Conservation (phyloP, 2,113 vertebrate species). For the Rhinolophus ferrumequinum region DNA sequence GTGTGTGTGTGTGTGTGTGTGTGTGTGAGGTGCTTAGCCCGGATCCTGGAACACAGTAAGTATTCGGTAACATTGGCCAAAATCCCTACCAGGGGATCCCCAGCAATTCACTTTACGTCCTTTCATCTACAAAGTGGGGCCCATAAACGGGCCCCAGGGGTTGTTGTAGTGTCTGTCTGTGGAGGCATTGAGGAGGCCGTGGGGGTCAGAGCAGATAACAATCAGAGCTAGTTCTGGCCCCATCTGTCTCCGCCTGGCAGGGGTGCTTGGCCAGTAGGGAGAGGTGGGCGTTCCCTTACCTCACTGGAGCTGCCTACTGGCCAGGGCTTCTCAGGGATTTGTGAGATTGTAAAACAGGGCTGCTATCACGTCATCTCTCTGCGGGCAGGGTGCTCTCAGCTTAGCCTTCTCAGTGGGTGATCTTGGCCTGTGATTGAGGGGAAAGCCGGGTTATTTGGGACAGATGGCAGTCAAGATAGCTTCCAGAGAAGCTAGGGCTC, state of each 20-base stretch:
- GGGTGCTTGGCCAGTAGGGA: not conserved
- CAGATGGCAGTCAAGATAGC: not conserved
- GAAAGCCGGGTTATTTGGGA: not conserved
- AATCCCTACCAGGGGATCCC: fast-evolving
- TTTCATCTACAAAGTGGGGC: not conserved
- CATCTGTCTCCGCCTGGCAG: not conserved
- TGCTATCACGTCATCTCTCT: constrained; percentile 49
- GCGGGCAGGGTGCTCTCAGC: not conserved
- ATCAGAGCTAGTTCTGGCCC: not conserved
- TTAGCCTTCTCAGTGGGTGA: not conserved
- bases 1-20: not conserved
- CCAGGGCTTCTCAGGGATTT: constrained; percentile 56
- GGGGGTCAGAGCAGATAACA: not conserved
- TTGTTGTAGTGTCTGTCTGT: fast-evolving
- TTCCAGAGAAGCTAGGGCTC: not conserved
- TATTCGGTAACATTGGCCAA: fast-evolving
- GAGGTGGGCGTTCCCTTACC: constrained; percentile 53
- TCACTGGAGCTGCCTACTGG: not conserved
- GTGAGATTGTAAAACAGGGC: constrained; percentile 72
- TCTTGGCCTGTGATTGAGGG: not conserved
- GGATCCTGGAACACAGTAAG: not conserved
- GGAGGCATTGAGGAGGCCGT: fast-evolving
- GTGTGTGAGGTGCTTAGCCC: not conserved
- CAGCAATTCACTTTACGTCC: fast-evolving
- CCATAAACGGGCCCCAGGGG: fast-evolving